Conservation (phyloP, 2,113 vertebrate species). For the Strix uralensis region DNA sequence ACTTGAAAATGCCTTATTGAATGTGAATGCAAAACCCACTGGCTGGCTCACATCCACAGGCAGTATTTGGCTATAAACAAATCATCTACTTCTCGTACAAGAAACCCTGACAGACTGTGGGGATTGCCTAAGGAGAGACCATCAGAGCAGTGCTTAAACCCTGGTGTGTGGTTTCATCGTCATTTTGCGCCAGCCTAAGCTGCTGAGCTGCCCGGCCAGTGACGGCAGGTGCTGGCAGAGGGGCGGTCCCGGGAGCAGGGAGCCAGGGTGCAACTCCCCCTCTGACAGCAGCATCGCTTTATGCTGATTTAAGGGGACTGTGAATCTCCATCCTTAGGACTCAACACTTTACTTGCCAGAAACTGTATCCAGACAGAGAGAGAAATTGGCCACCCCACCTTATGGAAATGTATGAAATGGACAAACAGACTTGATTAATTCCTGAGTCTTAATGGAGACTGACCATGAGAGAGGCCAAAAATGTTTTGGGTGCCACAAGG, state of each 20-base stretch:
- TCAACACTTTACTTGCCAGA: background rate
- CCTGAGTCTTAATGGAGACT: background rate
- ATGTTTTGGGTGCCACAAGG: background rate
- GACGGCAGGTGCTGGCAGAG: background rate
- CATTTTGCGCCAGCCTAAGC: background rate
- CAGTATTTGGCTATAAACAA: background rate
- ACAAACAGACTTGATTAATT: background rate
- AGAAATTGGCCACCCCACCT: background rate
- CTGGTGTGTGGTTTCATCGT: fast-evolving
- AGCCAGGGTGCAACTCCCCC: background rate
- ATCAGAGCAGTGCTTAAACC: background rate
- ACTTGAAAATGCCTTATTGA: background rate
- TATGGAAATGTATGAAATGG: background rate
- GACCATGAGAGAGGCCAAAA: background rate
- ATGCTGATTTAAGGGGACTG: background rate
- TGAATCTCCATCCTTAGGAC: background rate
- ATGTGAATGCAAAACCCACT: background rate
- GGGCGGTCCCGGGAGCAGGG: background rate
- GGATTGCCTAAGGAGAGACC: background rate
- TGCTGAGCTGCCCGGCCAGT: background rate
- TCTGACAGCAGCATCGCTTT: background rate
- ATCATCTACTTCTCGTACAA: background rate
- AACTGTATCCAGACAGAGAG: background rate
- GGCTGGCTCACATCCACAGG: background rate
- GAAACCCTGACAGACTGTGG: background rate